phyloP scores from a whole-genome alignment of 2,113 vertebrate species.

The Hipposideros armiger region DNA sequence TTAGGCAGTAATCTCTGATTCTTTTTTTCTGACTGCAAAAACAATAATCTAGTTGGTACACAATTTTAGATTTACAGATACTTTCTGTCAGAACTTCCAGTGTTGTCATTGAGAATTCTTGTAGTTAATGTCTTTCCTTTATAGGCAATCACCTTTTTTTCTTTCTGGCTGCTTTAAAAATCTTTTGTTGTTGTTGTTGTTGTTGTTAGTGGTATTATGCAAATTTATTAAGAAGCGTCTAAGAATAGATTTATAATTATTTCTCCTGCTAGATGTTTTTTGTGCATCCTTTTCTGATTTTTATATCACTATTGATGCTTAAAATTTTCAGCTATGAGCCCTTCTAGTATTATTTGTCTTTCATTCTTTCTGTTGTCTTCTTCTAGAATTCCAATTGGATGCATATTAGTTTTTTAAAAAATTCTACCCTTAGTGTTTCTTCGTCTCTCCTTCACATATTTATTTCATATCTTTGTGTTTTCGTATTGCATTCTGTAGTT shows the following conservation, averaged over 20 bases:
- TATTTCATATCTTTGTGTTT: background rate
- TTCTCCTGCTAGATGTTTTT: background rate
- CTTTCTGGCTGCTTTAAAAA: background rate
- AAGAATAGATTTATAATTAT: background rate
- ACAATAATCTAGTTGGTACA: background rate
- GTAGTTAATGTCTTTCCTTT: background rate
- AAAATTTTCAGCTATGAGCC: background rate
- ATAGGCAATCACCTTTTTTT: background rate
- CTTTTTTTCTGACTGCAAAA: background rate
- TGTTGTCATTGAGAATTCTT: background rate
- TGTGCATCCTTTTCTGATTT: background rate
- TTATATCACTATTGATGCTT: background rate
- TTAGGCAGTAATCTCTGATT: background rate
- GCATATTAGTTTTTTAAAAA: background rate
- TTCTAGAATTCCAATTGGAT: background rate
- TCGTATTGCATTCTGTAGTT: background rate
- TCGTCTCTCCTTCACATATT: background rate
- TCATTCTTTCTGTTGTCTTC: background rate
- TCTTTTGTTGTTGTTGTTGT: background rate
- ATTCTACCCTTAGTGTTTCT: background rate
- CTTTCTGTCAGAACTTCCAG: background rate
- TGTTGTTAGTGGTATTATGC: background rate
- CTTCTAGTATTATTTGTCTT: background rate
- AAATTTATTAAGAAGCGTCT: background rate
- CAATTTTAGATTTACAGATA: background rate